phyloP scores from a whole-genome alignment of 2,797 vertebrate species.

The Myripristis murdjan region DNA sequence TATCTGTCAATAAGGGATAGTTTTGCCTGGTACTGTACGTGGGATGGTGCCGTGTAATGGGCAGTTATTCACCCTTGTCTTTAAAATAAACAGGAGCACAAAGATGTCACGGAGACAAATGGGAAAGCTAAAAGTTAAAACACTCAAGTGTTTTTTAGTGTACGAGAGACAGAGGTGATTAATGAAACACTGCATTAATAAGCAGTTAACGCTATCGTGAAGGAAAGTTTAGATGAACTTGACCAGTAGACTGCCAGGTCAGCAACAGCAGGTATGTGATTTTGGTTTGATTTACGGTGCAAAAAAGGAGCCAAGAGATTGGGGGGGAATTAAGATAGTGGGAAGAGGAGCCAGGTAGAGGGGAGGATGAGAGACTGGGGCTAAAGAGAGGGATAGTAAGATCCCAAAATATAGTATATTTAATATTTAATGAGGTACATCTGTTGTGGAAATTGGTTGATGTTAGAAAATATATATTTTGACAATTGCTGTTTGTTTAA shows the following conservation, averaged over 20 bases:
- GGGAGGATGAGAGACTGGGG: constrained; percentile 3
- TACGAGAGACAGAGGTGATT: not conserved
- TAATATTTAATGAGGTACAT: not conserved
- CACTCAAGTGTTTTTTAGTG: too few relatives aligned
- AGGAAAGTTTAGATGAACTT: constrained; percentile 1
- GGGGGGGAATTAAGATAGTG: constrained; percentile 9
- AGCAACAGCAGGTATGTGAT: constrained; percentile 14
- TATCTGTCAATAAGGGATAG: too few relatives aligned
- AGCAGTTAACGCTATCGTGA: not conserved
- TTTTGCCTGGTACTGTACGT: too few relatives aligned
- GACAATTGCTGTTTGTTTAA: not conserved
- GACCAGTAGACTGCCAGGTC: not conserved
- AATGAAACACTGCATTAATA: constrained; percentile 6
- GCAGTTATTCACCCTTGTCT: not conserved
- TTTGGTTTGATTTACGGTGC: constrained; percentile 21
- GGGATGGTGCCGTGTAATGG: not conserved
- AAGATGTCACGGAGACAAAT: not conserved
- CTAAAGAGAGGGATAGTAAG: not conserved
- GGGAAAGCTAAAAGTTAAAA: too few relatives aligned
- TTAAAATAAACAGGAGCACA: not conserved
- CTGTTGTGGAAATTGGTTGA: constrained; percentile 1
- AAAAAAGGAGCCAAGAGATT: constrained; percentile 15
- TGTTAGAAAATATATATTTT: not conserved
- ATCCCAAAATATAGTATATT: not conserved
- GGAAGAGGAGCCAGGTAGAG: constrained; percentile 7